Conservation (phyloP, 2,113 vertebrate species). For the Sminthopsis crassicaudata region DNA sequence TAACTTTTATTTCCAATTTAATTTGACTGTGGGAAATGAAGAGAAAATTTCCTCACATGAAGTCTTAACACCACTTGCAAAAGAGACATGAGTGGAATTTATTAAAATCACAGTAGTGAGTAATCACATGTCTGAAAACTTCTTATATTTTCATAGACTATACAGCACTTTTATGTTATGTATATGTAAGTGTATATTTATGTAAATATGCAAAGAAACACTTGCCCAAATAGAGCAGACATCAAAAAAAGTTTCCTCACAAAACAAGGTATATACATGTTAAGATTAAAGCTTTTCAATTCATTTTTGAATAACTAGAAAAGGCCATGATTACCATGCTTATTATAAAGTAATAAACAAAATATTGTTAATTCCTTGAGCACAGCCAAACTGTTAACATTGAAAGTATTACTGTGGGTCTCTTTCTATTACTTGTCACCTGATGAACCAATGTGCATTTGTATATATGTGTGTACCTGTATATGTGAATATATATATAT, state of each 20-base stretch:
- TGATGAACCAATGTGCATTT: background rate
- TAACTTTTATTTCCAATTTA: slow-evolving; percentile 76
- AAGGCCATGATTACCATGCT: background rate
- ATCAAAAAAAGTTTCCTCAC: background rate
- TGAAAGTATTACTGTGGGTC: background rate
- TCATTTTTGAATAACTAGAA: background rate
- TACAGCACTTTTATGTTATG: background rate
- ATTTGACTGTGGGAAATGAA: slow-evolving; percentile 66
- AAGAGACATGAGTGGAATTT: slow-evolving; percentile 60
- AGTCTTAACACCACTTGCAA: slow-evolving; percentile 56
- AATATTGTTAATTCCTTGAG: background rate
- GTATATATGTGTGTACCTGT: too few relatives aligned
- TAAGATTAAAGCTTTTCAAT: background rate
- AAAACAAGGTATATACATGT: background rate
- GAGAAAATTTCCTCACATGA: slow-evolving; percentile 65
- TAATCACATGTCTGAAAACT: slow-evolving; percentile 43
- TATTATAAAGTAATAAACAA: background rate
- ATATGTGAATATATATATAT: too few relatives aligned
- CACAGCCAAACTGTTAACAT: background rate
- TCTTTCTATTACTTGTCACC: background rate
- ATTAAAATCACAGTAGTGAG: slow-evolving; percentile 26
- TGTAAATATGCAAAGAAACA: background rate
- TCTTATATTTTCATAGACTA: background rate
- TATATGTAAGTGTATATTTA: background rate
- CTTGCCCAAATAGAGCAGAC: background rate